Base-by-base conservation (phyloP, 2,888 invertebrate species). In the Trissolcus japonicus region DNA sequence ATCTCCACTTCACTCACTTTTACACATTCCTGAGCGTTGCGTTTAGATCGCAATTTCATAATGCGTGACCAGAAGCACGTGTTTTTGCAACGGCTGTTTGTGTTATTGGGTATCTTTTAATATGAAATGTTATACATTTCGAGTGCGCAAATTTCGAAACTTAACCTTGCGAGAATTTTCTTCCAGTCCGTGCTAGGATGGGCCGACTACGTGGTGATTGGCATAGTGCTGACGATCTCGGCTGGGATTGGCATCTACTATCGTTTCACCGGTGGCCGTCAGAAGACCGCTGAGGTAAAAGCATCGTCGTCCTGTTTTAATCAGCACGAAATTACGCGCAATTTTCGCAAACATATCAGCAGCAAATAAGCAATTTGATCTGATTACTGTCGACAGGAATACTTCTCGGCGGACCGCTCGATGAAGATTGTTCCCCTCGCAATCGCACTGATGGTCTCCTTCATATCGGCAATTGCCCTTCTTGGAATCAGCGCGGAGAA, bases 391-490 rank as follows among this genome's bases (percentile, higher is more conserved):
- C 74, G 29, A 79, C 89, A 95, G 93, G 96, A 96, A 89, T 97
- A 95, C 86, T 91, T 97, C 73, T 88, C 95, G 66, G 97, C 96
- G 0, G 93, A 96, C 85, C 92, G 93, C 72, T 94, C 94, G 78
- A 95, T 97, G 94, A 92, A 94, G 6, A 91, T 95, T 81, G 87
- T 91, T 6, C 96, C 97, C 0, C 95, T 97, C 0, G 94, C 96
- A 4, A 95, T 97, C 79, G 96, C 96, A 1, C 89, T 97, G 71
- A 96, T 97, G 94, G 96, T 96, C n/a, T 96, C 96, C 48, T 97
- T 97, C 87, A 95, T 97, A 94, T 97, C 97, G 0, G 96, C 97
- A 40, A 93, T 97, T 63, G 95, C 96, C 0, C 88, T 97, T 48
- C 90, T 98, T n/a, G 97, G 97, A 14, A 95, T 96, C 1, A 95